Percentiles rank a stretch among this genome's conserved stretches.
These are phyloP conservation scores for Myotis brandtii DNA, from an alignment of 2,113 vertebrate genomes.

Conservation along the genomic window DNA sequence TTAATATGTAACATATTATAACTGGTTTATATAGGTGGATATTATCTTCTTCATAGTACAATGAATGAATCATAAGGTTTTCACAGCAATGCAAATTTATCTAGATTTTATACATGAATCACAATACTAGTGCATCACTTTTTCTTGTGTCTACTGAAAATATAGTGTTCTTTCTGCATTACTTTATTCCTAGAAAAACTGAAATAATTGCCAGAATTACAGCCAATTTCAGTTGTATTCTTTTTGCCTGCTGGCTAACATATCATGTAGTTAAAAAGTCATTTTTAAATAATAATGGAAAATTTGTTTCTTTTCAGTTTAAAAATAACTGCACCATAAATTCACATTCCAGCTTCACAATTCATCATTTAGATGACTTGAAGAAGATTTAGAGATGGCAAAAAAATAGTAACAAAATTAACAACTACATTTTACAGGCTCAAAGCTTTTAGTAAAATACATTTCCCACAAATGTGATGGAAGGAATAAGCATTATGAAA, in stretches of 20 bases:
- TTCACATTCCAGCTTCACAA: background rate
- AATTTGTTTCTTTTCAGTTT: constrained; percentile 39
- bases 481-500: background rate
- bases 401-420: background rate
- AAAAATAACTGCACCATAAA: background rate
- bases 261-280: background rate
- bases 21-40: background rate
- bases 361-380: background rate
- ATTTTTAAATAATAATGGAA: constrained; percentile 40
- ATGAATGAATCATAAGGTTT: background rate
- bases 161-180: background rate
- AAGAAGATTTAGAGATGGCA: background rate
- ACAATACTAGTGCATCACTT: background rate
- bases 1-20: background rate
- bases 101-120: background rate
- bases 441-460: background rate
- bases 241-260: background rate
- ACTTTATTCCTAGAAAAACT: constrained; percentile 8
- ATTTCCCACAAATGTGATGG: background rate
- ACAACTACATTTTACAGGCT: background rate
- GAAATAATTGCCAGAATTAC: background rate
- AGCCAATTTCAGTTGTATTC: background rate
- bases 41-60: background rate
- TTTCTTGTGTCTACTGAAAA: background rate
- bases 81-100: background rate